These are phyloP conservation scores for Mionectes olivaceus DNA, from an alignment of 2,797 vertebrate species.

Conservation along the genomic window DNA sequence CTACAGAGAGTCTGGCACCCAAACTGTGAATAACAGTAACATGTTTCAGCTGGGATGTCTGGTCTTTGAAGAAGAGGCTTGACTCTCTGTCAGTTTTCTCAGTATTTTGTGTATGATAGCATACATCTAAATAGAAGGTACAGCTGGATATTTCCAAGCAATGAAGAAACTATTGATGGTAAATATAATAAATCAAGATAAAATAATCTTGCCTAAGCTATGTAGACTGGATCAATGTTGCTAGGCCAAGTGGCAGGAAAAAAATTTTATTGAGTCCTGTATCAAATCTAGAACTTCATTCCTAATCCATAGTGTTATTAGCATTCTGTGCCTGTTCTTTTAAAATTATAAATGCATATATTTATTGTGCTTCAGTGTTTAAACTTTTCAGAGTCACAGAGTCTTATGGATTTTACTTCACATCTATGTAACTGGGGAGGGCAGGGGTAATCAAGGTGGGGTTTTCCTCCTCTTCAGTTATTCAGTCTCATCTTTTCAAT, in stretches of 20 bases:
- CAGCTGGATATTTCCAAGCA: background rate
- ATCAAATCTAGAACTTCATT: background rate
- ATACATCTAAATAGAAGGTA: background rate
- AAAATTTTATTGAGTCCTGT: background rate
- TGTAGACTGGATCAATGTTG: background rate
- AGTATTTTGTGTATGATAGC: background rate
- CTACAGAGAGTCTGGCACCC: constrained; percentile 15
- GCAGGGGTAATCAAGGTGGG: fast-evolving
- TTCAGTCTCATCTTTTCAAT: background rate
- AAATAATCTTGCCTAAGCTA: background rate
- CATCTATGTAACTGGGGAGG: background rate
- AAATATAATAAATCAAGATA: background rate
- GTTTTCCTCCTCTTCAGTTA: background rate
- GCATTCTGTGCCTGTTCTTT: background rate
- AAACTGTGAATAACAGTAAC: constrained; percentile 34
- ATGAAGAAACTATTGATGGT: background rate
- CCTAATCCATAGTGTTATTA: background rate
- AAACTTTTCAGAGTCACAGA: background rate
- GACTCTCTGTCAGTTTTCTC: background rate
- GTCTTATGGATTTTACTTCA: background rate
- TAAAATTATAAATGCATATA: background rate
- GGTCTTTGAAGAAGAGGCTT: background rate
- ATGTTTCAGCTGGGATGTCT: constrained; percentile 2
- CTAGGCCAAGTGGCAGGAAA: background rate
- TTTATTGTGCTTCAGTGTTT: background rate